Evolutionary conservation across 92 coral and sea anemone genomes (phyloP), one percentile per base, ranked within the genome.

Genomic region (Palythoa grandis): DNA sequence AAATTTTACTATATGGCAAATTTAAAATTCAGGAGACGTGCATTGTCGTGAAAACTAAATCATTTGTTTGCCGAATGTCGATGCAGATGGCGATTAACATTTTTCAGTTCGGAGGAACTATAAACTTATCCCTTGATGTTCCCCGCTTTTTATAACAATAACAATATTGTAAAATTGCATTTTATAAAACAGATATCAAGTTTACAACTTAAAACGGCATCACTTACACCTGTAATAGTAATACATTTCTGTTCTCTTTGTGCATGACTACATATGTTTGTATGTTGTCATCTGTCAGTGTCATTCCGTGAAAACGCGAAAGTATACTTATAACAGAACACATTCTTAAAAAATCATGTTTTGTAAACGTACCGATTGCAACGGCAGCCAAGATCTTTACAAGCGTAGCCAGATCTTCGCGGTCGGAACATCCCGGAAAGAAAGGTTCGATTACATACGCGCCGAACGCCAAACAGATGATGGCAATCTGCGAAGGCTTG

Each of bases 401-500:
- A 11, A 92, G 88, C 2, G 90, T 94, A 7, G 83, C 87, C 11
- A 97, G 84, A 50, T 97, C 98, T 52, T 78, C 88, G 39, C 96
- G 87, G 8, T 85, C 93, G 4, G 90, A 92, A 78, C 99, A 97
- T 11, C 90, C 93, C 1, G 98, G 96, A 53, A 95, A 97, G 78
- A 97, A 87, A 0, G 99, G 99, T 65, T 92, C 98, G 77, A 97
- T 94, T 14, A 92, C 99, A 70, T 97, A 97, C 24, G 98, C 96
- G 14, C 98, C 98, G 82, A 96, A 96, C 24, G 98, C 96, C 52
- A 96, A 82, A 54, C 98, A 96, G 56, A 96, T 92, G 20, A 96
- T 96, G 5, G 98, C 98, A 61, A 96, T 94, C 87, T 92, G 96
- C 5, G 98, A 94, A 2, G 98, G 98, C 74, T 96, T 96, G 47